phyloP scores from a whole-genome alignment of 1,140 invertebrate genomes.

The Episyrphus balteatus region DNA sequence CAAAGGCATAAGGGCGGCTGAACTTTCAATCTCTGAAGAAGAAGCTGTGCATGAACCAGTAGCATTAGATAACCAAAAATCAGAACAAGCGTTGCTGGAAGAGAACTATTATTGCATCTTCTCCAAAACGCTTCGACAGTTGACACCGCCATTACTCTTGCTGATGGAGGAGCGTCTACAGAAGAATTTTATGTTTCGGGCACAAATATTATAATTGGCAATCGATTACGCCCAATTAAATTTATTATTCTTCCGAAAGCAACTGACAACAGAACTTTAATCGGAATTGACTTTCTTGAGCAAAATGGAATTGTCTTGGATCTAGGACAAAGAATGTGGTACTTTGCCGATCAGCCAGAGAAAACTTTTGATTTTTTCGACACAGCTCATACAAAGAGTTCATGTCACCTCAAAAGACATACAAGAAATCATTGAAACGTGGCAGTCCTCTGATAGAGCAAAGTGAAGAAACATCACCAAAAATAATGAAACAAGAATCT shows the following conservation, averaged over 20 bases:
- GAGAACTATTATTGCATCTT: neutral
- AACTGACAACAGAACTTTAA: constrained; percentile 2
- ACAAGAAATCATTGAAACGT: no score
- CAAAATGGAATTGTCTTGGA: no score
- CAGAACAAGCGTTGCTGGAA: constrained; percentile 4
- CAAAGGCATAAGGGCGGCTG: neutral
- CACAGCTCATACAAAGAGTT: no score
- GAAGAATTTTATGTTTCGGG: neutral
- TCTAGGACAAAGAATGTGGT: no score
- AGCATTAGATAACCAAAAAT: no score
- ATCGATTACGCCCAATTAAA: neutral
- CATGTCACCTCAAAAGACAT: no score
- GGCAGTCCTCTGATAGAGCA: no score
- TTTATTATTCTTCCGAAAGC: constrained; percentile 4
- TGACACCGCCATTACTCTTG: neutral
- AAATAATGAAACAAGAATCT: no score
- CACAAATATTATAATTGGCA: neutral
- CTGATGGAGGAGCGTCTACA: neutral
- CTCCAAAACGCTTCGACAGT: neutral
- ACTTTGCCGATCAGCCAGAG: constrained; percentile 7
- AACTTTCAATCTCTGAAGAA: neutral
- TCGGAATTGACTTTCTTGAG: no score
- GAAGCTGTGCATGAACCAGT: no score
- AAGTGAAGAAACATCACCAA: no score
- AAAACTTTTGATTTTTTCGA: no score